phyloP scores from a whole-genome alignment of 2,888 invertebrate species.

The Acanthococcus lagerstroemiae region DNA sequence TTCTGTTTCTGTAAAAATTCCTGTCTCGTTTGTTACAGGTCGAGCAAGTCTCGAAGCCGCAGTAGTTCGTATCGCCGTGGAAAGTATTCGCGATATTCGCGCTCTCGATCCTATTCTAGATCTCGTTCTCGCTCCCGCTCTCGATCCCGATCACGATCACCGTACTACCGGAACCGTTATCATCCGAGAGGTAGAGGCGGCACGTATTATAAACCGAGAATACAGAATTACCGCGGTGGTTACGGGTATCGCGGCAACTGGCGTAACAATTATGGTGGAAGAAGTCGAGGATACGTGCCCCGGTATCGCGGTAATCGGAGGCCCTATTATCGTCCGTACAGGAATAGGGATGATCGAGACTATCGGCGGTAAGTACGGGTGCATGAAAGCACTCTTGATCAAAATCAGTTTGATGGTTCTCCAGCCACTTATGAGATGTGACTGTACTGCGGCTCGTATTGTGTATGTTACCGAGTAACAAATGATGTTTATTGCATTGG shows the following conservation, averaged over 20 bases:
- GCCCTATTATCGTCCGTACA: background rate
- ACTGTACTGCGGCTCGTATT: too few relatives aligned
- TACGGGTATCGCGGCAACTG: slow-evolving; percentile 46
- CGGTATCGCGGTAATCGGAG: background rate
- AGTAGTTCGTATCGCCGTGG: background rate
- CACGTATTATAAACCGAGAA: slow-evolving; percentile 68
- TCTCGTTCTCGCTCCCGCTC: slow-evolving; percentile 31
- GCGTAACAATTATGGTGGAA: slow-evolving; percentile 1
- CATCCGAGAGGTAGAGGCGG: slow-evolving; percentile 56
- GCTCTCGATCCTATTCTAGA: slow-evolving; percentile 30
- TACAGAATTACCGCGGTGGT: slow-evolving; percentile 52
- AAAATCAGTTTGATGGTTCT: too few relatives aligned
- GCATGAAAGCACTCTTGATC: too few relatives aligned
- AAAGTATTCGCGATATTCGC: slow-evolving; percentile 16
- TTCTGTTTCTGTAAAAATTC: too few relatives aligned
- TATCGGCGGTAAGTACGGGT: slow-evolving; percentile 4
- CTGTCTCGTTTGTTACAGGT: background rate
- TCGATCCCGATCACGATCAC: slow-evolving; percentile 31
- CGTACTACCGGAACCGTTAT: slow-evolving; percentile 53
- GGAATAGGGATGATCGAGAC: slow-evolving; percentile 2
- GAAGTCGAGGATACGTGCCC: background rate
- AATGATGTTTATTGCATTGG: too few relatives aligned
- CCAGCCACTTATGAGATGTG: too few relatives aligned
- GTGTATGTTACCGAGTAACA: too few relatives aligned
- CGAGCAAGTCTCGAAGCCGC: slow-evolving; percentile 4